Evolutionary conservation across 2,113 vertebrate species (phyloP).

Genomic region (Phalacrocorax carbo): DNA sequence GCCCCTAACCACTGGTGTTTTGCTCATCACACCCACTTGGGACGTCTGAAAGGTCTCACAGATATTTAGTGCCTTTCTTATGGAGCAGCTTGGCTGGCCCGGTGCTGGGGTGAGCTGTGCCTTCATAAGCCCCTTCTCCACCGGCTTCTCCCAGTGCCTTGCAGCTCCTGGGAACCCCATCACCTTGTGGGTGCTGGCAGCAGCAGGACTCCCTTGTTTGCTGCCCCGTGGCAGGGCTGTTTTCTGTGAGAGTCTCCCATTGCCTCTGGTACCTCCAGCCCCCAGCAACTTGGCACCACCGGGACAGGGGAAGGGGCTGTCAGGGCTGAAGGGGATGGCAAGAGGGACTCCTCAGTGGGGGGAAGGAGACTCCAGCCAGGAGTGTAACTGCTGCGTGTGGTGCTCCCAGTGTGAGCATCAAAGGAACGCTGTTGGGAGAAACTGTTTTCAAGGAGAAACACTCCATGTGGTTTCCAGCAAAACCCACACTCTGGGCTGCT

Average conservation of each 20-base stretch:
- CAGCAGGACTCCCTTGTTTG: rapidly evolving
- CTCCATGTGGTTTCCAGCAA: not conserved
- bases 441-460: not conserved
- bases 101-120: not conserved
- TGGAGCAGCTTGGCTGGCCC: not conserved
- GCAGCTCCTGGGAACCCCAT: rapidly evolving
- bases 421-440: not conserved
- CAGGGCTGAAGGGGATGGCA: not conserved
- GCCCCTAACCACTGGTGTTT: not conserved
- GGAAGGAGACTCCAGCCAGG: not conserved
- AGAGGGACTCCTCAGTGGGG: not conserved
- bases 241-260: not conserved
- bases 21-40: not conserved
- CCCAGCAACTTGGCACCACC: not conserved
- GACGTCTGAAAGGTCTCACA: not conserved
- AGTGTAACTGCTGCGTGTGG: not conserved
- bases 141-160: rapidly evolving
- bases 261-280: rapidly evolving
- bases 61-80: not conserved
- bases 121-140: not conserved
- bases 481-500: not conserved
- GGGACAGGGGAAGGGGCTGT: not conserved
- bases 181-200: not conserved
- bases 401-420: not conserved
- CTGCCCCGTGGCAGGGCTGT: not conserved